Base-by-base conservation (phyloP, 2,888 invertebrate genomes). In the Chalcis sispes region DNA sequence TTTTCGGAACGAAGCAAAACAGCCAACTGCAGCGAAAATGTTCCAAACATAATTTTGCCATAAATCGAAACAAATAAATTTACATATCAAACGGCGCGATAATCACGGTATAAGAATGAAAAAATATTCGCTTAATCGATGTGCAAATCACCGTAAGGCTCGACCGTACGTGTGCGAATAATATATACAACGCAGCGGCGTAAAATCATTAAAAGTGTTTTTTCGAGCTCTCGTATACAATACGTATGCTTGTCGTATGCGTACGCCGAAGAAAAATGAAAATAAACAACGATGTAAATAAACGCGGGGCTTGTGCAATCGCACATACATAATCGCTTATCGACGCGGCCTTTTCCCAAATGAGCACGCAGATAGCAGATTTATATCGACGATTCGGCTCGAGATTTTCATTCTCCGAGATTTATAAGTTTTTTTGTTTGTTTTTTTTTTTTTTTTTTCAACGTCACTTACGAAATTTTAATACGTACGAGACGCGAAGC, bases 221-320 rank as follows among this genome's bases (percentile, higher is more conserved):
- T n/a, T 59, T 59, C 23, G 13, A 40, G 23, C 40, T 1, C 42
- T 59, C n/a, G n/a, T 59, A 59, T 59, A 40, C 40, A 59, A 59
- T n/a, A 59, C 23, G 27, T 3, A 3, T 40, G 40, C 40, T 18
- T 10, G 13, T 40, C 3, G 56, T 15, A 29, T n/a, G n/a, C n/a
- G 42, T 42, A 25, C 25, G 18, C 29, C 29, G 32, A 27, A n/a
- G n/a, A 52, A 52, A 56, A 56, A 5, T 56, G 27, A 4, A 42
- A 62, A 27, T 48, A 5, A 29, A n/a, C n/a, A n/a, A 48, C 62
- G 62, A 27, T 29, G 56, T 29, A 56, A 40, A 59, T 40, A 59
- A 40, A 23, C 40, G n/a, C 56, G 29, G 18, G 56, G 15, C 1
- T 13, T 29, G 2, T 15, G 46, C 25, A 15, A 27, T 46, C n/a